These are phyloP conservation scores for Tetraodon nigroviridis DNA, from an alignment of 2,113 vertebrate species.

Conservation along the genomic window DNA sequence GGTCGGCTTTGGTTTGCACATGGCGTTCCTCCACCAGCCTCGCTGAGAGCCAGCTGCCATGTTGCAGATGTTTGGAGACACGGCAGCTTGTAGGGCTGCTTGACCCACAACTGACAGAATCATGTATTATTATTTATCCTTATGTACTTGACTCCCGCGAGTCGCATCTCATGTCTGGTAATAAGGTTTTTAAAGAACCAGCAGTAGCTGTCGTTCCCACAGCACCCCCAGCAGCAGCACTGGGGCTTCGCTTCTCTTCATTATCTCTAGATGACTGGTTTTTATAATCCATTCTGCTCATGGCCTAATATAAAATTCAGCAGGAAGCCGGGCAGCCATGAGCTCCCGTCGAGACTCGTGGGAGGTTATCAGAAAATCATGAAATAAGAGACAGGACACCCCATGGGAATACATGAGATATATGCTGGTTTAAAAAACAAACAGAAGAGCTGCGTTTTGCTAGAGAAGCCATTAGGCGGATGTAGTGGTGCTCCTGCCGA, in stretches of 20 bases:
- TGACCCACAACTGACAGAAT: slow-evolving; percentile 34
- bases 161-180: slow-evolving; percentile 31
- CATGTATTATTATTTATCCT: slow-evolving; percentile 7
- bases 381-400: slow-evolving; percentile 63
- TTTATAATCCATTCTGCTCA: slow-evolving; percentile 61
- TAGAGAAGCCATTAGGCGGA: slow-evolving; percentile 23
- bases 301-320: slow-evolving; percentile 67
- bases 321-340: slow-evolving; percentile 52
- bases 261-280: slow-evolving; percentile 73
- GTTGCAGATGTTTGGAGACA: slow-evolving; percentile 11
- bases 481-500: slow-evolving; percentile 6
- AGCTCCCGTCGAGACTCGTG: slow-evolving; percentile 54
- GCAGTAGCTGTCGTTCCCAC: slow-evolving; percentile 60
- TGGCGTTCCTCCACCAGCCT: slow-evolving; percentile 7
- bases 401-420: slow-evolving; percentile 50
- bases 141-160: slow-evolving; percentile 16
- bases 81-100: slow-evolving; percentile 26
- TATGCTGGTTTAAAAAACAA: slow-evolving; percentile 57
- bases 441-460: slow-evolving; percentile 38
- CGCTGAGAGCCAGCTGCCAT: slow-evolving; percentile 20
- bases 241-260: slow-evolving; percentile 72
- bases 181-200: slow-evolving; percentile 48
- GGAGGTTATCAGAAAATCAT: slow-evolving; percentile 71
- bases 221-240: slow-evolving; percentile 48
- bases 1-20: no score